phyloP scores from a whole-genome alignment of 2,113 vertebrate species.

The Perca fluviatilis region DNA sequence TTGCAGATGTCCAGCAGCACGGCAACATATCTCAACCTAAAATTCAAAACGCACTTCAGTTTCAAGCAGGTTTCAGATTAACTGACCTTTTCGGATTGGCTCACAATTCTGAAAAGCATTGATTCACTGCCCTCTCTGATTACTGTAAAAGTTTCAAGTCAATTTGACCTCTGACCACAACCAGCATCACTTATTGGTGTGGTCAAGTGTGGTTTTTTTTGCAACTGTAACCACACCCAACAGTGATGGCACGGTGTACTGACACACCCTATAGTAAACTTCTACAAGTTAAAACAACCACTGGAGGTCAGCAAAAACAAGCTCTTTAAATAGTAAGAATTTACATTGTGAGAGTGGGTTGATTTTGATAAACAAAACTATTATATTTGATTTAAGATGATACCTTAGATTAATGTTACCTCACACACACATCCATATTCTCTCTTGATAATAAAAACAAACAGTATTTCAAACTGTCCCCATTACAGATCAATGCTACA shows the following conservation, averaged over 20 bases:
- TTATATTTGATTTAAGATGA: not conserved
- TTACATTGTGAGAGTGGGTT: not conserved
- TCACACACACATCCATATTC: not conserved
- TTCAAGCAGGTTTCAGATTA: not conserved
- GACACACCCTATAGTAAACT: not conserved
- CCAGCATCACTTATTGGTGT: too few species aligned
- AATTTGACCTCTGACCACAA: not conserved
- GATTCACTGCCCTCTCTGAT: too few species aligned
- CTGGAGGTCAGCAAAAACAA: slow-evolving; percentile 1
- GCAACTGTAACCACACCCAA: not conserved
- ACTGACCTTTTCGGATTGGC: not conserved
- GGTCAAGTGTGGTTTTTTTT: not conserved
- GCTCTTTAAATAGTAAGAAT: not conserved
- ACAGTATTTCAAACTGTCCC: not conserved
- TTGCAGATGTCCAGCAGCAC: not conserved
- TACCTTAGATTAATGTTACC: too few species aligned
- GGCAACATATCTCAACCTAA: slow-evolving; percentile 1
- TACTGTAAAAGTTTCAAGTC: not conserved
- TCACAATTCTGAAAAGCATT: not conserved
- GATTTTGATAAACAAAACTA: not conserved
- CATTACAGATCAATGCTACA: slow-evolving; percentile 1
- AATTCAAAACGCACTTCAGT: not conserved
- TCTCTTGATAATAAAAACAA: not conserved
- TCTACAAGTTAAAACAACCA: not conserved
- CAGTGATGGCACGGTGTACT: not conserved